Evolutionary conservation across 2,797 vertebrate species (phyloP), one percentile per base, ranked within the genome.

Genomic region (Pangasius krempfi): DNA sequence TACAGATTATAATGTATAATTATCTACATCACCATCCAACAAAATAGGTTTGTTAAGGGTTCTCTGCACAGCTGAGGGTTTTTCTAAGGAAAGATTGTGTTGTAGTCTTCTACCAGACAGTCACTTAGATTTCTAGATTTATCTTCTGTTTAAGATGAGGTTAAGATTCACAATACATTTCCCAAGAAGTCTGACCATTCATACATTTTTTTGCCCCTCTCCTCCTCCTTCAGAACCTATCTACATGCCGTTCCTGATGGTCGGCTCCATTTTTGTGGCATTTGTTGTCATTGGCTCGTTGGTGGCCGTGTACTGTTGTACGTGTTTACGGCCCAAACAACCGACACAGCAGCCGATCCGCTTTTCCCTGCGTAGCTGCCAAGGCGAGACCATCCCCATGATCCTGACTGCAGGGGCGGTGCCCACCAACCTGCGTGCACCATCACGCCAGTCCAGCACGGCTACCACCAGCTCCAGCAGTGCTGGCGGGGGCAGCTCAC

Each of bases 311-410:
- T 99, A 99, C 91, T 99, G 99, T 90, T 99, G 99, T 93, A 99
- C 98, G 0, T 99, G 99, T 91, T 94, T 99, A 89, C 95, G 98
- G 88, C 99, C 98, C 86, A 99, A 99, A 91, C 98, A 98, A 92
- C 96, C 97, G 0, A 96, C 97, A 0, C 98, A 97, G 58, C 98
- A 97, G 94, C 97, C 98, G 0, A 97, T 98, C 70, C 97, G 97
- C 76, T 98, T 99, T 95, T 98, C 98, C 0, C 96, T 99, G 89
- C 97, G 97, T 68, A 98, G 97, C 95, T 98, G 96, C 91, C 98
- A 99, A 95, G 97, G 97, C 0, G 99, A 99, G 94, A 98, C 98
- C 90, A 97, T 99, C 83, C 99, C 99, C 92, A 99, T 99, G 98
- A 99, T 99, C 95, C 92, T 98, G 91, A 97, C 97, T 84, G 95